phyloP scores from a whole-genome alignment of 2,113 vertebrate genomes.

The Meleagris gallopavo region DNA sequence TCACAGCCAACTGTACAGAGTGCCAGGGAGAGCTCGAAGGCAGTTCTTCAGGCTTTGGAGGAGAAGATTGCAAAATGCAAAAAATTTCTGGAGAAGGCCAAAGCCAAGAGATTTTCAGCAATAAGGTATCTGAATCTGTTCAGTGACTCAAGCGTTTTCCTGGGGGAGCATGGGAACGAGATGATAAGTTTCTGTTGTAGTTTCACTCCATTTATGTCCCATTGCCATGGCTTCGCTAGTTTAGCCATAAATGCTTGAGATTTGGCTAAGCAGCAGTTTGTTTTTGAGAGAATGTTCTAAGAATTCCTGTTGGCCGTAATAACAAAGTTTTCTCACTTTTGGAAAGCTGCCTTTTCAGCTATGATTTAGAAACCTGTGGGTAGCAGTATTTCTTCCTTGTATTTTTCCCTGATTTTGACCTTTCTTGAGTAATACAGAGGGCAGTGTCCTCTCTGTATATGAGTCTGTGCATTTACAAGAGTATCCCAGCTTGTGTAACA shows the following conservation, averaged over 20 bases:
- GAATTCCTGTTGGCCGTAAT: background rate
- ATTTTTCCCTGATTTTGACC: background rate
- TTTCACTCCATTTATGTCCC: background rate
- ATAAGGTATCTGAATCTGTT: slow-evolving; percentile 83
- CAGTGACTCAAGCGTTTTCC: accelerated
- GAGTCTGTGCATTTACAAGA: accelerated
- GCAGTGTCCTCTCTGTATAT: background rate
- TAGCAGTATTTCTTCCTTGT: background rate
- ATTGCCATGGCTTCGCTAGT: background rate
- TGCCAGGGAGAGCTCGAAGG: slow-evolving; percentile 68
- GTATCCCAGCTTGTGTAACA: background rate
- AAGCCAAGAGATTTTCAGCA: slow-evolving; percentile 93
- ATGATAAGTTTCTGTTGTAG: background rate
- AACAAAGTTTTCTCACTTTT: background rate
- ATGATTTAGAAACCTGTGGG: background rate
- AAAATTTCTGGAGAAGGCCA: slow-evolving; percentile 93
- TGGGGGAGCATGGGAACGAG: background rate
- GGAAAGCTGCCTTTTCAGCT: background rate
- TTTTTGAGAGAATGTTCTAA: background rate
- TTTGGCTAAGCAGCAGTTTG: background rate
- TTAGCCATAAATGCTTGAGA: background rate
- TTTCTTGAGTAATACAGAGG: background rate
- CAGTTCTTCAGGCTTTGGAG: slow-evolving; percentile 86
- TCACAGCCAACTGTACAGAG: background rate
- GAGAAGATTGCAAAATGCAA: slow-evolving; percentile 94